These are phyloP conservation scores for Plusia festucae DNA, from an alignment of 2,888 invertebrate genomes.

Conservation along the genomic window DNA sequence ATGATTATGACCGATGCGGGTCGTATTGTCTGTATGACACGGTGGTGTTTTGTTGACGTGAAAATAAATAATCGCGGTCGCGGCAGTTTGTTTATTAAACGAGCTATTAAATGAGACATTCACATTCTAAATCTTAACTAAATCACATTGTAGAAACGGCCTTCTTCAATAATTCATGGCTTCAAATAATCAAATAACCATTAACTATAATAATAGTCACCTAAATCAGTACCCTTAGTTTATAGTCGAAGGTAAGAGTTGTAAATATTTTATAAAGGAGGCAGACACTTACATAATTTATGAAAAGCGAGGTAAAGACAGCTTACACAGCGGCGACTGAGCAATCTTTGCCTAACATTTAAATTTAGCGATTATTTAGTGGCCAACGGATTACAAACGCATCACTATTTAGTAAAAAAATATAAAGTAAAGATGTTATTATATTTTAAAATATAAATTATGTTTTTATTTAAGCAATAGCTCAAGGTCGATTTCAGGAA, in stretches of 20 bases:
- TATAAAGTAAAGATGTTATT: neutral
- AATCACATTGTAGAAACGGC: slow-evolving; percentile 40
- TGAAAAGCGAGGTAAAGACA: slow-evolving; percentile 63
- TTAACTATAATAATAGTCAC: slow-evolving; percentile 59
- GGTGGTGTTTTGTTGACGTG: slow-evolving; percentile 40
- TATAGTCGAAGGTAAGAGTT: slow-evolving; percentile 70
- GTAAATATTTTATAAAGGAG: slow-evolving; percentile 75
- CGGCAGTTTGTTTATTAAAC: slow-evolving; percentile 50
- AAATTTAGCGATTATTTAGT: slow-evolving; percentile 26
- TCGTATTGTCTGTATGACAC: slow-evolving; percentile 26
- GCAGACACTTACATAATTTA: slow-evolving; percentile 59
- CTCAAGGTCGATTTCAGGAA: neutral
- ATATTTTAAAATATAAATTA: neutral
- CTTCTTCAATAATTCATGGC: slow-evolving; percentile 45
- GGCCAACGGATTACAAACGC: neutral
- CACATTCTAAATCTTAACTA: slow-evolving; percentile 45
- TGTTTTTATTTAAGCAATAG: neutral
- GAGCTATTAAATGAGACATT: slow-evolving; percentile 40
- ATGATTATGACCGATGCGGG: slow-evolving; percentile 46
- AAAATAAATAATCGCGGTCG: slow-evolving; percentile 47
- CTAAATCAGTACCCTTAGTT: slow-evolving; percentile 66
- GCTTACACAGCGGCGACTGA: slow-evolving; percentile 55
- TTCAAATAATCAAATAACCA: slow-evolving; percentile 59
- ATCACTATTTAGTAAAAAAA: neutral
- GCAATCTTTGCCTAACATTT: slow-evolving; percentile 40